A percentile compares a stretch with the other conserved stretches of the same genome.
phyloP scores from a whole-genome alignment of 2,113 vertebrate genomes.

The Anoura caudifer region DNA sequence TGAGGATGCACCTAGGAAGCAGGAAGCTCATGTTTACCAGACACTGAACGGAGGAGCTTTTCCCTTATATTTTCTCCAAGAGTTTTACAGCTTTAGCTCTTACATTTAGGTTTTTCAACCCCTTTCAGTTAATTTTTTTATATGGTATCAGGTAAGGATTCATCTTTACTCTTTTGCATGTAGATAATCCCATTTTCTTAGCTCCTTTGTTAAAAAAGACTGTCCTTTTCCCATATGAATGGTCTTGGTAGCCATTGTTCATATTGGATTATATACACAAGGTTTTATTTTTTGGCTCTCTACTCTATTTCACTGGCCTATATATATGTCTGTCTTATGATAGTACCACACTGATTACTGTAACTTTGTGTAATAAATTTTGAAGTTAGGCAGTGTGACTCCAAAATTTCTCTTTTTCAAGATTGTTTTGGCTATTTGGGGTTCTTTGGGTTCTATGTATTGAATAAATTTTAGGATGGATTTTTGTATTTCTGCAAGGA shows the following conservation, averaged over 20 bases:
- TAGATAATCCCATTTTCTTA: not conserved
- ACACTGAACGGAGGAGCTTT: not conserved
- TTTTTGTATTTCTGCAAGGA: not conserved
- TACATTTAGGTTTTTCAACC: not conserved
- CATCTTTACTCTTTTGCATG: not conserved
- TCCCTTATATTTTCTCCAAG: not conserved
- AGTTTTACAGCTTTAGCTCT: not conserved
- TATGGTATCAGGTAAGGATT: not conserved
- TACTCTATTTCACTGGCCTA: not conserved
- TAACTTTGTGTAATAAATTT: not conserved
- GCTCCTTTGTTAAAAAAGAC: not conserved
- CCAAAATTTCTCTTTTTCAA: not conserved
- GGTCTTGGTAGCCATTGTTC: not conserved
- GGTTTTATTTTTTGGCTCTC: not conserved
- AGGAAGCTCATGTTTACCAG: not conserved
- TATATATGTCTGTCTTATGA: not conserved
- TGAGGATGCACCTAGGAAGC: not conserved
- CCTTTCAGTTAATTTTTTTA: not conserved
- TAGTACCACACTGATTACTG: not conserved
- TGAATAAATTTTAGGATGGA: not conserved
- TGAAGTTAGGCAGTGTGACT: not conserved
- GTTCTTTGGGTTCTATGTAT: not conserved
- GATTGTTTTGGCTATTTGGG: not conserved
- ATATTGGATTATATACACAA: not conserved
- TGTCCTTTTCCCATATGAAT: not conserved